A percentile compares a stretch with the other conserved stretches of the same genome.
Evolutionary conservation across 2,113 vertebrate species (phyloP).

Genomic region (Silurus meridionalis): DNA sequence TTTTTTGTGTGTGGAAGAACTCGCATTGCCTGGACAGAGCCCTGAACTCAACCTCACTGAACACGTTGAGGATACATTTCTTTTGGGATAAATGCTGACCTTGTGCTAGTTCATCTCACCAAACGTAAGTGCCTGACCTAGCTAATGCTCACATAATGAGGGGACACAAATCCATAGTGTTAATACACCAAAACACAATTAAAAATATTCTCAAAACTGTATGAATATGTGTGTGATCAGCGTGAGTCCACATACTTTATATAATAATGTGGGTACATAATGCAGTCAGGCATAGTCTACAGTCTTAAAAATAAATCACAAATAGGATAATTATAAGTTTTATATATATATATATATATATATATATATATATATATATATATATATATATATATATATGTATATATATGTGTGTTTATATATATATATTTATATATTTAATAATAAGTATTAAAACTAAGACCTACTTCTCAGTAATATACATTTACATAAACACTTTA

Average conservation of each 20-base stretch:
- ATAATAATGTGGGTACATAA: background rate
- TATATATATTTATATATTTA: too few species aligned
- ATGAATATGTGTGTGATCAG: background rate
- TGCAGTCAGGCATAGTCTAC: background rate
- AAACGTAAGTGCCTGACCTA: background rate
- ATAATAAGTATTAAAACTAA: too few species aligned
- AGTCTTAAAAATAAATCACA: too few species aligned
- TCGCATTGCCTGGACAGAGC: background rate
- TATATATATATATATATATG: too few species aligned
- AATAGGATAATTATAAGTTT: too few species aligned
- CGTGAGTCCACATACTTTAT: background rate
- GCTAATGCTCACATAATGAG: background rate
- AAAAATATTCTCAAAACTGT: background rate
- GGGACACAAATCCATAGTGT: background rate
- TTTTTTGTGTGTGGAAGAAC: background rate
- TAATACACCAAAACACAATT: background rate
- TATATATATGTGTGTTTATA: too few species aligned
- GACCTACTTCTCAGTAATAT: too few species aligned
- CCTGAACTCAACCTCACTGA: background rate
- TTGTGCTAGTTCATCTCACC: background rate
- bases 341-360: too few species aligned
- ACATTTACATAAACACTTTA: too few species aligned
- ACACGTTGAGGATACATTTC: background rate
- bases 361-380: too few species aligned
- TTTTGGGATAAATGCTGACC: background rate